These are phyloP conservation scores for Oceanites oceanicus DNA, from an alignment of 2,113 vertebrate genomes.

Conservation along the genomic window DNA sequence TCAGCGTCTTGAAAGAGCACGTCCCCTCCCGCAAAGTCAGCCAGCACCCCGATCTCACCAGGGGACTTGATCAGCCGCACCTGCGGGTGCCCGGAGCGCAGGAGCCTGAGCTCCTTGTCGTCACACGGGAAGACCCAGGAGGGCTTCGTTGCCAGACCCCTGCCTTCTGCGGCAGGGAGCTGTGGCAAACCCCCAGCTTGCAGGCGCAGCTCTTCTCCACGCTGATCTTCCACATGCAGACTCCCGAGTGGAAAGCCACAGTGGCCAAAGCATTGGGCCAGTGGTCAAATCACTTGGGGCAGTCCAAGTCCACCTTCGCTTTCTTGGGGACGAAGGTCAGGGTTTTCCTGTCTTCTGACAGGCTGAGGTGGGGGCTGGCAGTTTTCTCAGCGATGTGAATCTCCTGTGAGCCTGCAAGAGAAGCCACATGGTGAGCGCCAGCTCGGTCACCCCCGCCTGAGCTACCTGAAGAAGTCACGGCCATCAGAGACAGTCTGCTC, in stretches of 20 bases:
- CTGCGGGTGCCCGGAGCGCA: constrained; percentile 72
- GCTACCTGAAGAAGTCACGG: rapidly evolving
- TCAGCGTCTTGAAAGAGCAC: constrained; percentile 85
- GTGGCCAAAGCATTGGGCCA: constrained; percentile 90
- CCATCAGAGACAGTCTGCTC: background rate
- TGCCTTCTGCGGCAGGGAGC: constrained; percentile 88
- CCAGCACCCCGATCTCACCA: constrained; percentile 76
- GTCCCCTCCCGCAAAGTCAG: constrained; percentile 84
- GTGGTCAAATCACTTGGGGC: constrained; percentile 85
- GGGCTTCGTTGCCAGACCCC: constrained; percentile 78
- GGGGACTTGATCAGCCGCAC: constrained; percentile 79
- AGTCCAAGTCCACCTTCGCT: constrained; percentile 62
- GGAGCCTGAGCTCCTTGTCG: constrained; percentile 85
- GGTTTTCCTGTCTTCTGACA: constrained; percentile 82
- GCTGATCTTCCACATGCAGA: constrained; percentile 83
- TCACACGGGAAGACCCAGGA: constrained; percentile 91
- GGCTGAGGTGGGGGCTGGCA: constrained; percentile 80
- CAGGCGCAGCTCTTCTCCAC: constrained; percentile 87
- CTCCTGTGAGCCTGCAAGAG: constrained; percentile 63
- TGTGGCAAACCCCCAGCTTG: constrained; percentile 89
- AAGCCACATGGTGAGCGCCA: rapidly evolving
- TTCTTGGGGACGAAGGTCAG: constrained; percentile 85
- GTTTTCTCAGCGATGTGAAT: constrained; percentile 84
- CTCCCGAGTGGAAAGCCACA: constrained; percentile 74
- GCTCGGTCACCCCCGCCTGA: background rate